Percentiles rank a stretch among this genome's conserved stretches.
Evolutionary conservation across 2,797 vertebrate genomes (phyloP).

Genomic region (Myripristis jacobus): DNA sequence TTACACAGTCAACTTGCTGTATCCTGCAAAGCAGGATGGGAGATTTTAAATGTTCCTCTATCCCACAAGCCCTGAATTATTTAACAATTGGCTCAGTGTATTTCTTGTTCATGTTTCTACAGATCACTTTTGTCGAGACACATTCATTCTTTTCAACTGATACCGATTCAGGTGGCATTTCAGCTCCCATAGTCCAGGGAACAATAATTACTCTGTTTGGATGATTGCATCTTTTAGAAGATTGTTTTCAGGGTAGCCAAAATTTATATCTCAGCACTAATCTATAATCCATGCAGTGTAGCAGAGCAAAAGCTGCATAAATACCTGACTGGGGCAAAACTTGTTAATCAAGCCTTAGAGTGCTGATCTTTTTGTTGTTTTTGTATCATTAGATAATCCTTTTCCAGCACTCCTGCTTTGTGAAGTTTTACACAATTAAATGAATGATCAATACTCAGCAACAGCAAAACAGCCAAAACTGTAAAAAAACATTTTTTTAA

Average conservation of each 20-base stretch:
- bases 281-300: slow-evolving; percentile 29
- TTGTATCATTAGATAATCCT: not conserved
- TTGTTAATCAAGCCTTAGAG: slow-evolving; percentile 23
- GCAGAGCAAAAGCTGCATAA: slow-evolving; percentile 21
- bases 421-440: not conserved
- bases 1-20: slow-evolving; percentile 34
- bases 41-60: not conserved
- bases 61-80: slow-evolving; percentile 5
- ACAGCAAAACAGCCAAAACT: not conserved
- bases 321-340: slow-evolving; percentile 16
- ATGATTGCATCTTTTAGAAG: slow-evolving; percentile 30
- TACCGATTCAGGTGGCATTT: slow-evolving; percentile 3
- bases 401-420: no score
- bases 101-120: not conserved
- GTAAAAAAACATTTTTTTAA: not conserved
- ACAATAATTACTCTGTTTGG: slow-evolving; percentile 23
- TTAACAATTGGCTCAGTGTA: slow-evolving; percentile 1
- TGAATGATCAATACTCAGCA: not conserved
- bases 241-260: slow-evolving; percentile 26
- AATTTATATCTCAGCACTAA: slow-evolving; percentile 46
- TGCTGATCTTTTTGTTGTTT: slow-evolving; percentile 16
- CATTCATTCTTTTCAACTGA: not conserved
- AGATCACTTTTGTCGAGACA: not conserved
- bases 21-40: slow-evolving; percentile 21
- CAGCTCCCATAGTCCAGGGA: slow-evolving; percentile 19